Percentiles rank a stretch among this genome's conserved stretches.
phyloP scores from a whole-genome alignment of 2,888 invertebrate genomes.

The Microplitis manilae region DNA sequence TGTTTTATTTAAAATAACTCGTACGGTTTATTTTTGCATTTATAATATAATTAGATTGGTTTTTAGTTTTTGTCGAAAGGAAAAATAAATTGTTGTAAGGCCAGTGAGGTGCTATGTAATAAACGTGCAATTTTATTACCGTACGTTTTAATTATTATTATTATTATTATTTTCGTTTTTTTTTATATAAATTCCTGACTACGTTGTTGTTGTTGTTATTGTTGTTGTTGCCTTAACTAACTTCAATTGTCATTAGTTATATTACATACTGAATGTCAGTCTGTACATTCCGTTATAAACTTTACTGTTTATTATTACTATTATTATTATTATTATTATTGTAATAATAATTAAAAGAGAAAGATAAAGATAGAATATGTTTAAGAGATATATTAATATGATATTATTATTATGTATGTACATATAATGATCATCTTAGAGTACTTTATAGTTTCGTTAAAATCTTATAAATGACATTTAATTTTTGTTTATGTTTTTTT shows the following conservation, averaged over 20 bases:
- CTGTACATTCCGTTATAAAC: conserved; percentile 8
- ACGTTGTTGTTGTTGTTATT: conserved; percentile 34
- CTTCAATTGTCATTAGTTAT: conserved; percentile 30
- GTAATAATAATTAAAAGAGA: background rate
- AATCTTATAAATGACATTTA: background rate
- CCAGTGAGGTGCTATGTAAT: conserved; percentile 34
- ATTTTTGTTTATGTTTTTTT: conserved; percentile 15
- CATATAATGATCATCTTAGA: conserved; percentile 26
- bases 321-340: background rate
- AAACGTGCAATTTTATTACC: conserved; percentile 28
- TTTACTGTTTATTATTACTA: background rate
- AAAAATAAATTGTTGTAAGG: conserved; percentile 12
- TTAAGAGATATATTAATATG: conserved; percentile 6
- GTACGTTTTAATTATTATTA: conserved; percentile 18
- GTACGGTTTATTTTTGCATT: conserved; percentile 4
- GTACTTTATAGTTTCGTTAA: conserved; percentile 20
- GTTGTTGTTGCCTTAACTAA: conserved; percentile 34
- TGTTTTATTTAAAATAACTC: background rate
- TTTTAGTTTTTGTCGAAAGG: background rate
- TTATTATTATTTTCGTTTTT: background rate
- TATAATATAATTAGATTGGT: background rate
- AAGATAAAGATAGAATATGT: background rate
- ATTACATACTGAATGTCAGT: conserved; percentile 16
- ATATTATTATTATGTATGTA: conserved; percentile 27
- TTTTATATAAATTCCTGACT: conserved; percentile 25